Evolutionary conservation across 2,113 vertebrate species (phyloP), one percentile per base, ranked within the genome.

Genomic region (Rynchops niger): DNA sequence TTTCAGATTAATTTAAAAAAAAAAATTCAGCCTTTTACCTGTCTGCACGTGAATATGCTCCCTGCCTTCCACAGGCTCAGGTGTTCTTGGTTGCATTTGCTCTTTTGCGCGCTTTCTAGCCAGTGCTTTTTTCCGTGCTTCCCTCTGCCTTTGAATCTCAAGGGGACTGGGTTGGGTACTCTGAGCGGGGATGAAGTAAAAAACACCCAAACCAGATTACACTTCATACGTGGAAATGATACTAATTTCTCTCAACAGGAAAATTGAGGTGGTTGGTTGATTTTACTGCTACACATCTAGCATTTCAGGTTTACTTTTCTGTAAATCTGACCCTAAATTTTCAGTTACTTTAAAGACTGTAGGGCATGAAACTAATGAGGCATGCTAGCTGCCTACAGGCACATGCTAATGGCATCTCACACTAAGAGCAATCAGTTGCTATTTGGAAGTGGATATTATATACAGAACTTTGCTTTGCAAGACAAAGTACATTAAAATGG

Each of bases 21-120:
- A 12, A 49, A 65, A 34, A 15, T 3, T 14, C 5, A 56, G 42
- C 8, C 56, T 82, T 82, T 16, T 72, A 99, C 99, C 99, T 97
- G 99, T 99, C 92, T 99, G 99, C 22, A 99, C 98, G 1, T 98
- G 96, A 38, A 98, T 58, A 5, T 99, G 99, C 71, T 97, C 97
- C 81, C 98, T 98, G 66, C 98, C 98, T 66, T 98, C 97, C 49
- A 99, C 88, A 4, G 99, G 95, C 27, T 98, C 98, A 0, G 99
- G 99, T 0, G 98, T 98, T 76, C 43, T 95, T 6, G 83, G 52
- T 40, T 72, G 95, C 52, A 97, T 77, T 77, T 98, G 97, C n/a
- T 98, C 98, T 50, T 95, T 97, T 58, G 97, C 77, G 4, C 55
- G 86, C 62, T 95, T 99, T 29, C 86, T 97, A 94, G 97, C 97